Percentiles rank a stretch among this genome's conserved stretches.
These are phyloP conservation scores for Sweltsa coloradensis DNA, from an alignment of 1,140 invertebrate species.

Conservation along the genomic window DNA sequence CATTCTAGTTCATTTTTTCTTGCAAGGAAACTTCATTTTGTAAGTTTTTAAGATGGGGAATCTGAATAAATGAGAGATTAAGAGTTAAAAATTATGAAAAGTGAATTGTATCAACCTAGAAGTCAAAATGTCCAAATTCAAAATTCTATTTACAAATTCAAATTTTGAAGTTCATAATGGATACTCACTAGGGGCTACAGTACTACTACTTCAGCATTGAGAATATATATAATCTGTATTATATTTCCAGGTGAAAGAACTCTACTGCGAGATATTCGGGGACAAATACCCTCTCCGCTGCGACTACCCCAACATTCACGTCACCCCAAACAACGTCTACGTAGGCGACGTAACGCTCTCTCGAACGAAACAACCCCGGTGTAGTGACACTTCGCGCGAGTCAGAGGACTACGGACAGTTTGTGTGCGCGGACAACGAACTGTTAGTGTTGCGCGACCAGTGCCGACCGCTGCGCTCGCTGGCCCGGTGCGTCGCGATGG, in stretches of 20 bases:
- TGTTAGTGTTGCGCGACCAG: constrained; percentile 54
- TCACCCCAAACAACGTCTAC: constrained; percentile 36
- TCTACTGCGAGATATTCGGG: constrained; percentile 47
- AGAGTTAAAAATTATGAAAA: no score
- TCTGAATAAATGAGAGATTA: no score
- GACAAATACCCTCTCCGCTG: constrained; percentile 34
- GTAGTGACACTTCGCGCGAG: background rate
- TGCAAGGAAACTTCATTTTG: no score
- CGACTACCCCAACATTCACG: constrained; percentile 32
- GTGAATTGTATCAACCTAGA: no score
- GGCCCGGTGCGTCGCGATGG: constrained; percentile 72
- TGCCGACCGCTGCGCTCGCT: constrained; percentile 54
- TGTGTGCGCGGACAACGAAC: constrained; percentile 10
- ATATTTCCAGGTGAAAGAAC: constrained; percentile 35
- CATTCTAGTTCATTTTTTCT: no score
- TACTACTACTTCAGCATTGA: no score
- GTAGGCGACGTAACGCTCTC: constrained; percentile 40
- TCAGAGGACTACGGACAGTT: background rate
- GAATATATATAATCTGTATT: no score
- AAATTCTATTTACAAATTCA: no score
- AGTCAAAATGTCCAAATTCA: no score
- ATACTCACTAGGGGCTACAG: no score
- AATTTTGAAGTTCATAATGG: no score
- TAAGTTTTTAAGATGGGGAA: no score
- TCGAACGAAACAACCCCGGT: background rate